phyloP scores from a whole-genome alignment of 1,140 invertebrate genomes.

The Calephelis virginiensis region DNA sequence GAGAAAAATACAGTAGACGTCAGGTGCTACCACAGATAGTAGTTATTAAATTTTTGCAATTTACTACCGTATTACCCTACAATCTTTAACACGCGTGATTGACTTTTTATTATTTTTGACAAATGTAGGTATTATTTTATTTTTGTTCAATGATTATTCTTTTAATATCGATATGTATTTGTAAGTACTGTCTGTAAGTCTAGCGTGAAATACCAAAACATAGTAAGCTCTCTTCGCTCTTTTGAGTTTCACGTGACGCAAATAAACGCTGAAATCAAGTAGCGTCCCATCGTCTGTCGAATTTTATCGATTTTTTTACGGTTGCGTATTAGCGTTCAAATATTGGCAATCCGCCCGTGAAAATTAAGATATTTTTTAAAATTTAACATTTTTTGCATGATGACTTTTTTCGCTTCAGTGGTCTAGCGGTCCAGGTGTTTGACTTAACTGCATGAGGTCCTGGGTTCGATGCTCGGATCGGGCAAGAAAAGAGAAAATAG shows the following conservation, averaged over 20 bases:
- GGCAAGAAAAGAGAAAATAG: too few relatives aligned
- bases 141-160: not conserved
- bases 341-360: too few relatives aligned
- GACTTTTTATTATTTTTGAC: slow-evolving; percentile 1
- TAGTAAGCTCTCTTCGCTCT: not conserved
- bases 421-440: too few relatives aligned
- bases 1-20: slow-evolving; percentile 3
- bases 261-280: not conserved
- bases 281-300: not conserved
- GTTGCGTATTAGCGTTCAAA: not conserved
- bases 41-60: slow-evolving; percentile 15
- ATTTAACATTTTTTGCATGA: too few relatives aligned
- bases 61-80: slow-evolving; percentile 4
- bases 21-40: slow-evolving; percentile 5
- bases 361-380: too few relatives aligned
- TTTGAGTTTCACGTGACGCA: not conserved
- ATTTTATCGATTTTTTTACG: not conserved
- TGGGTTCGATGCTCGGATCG: too few relatives aligned
- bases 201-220: not conserved
- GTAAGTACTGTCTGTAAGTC: not conserved
- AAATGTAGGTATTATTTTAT: not conserved
- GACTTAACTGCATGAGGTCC: too few relatives aligned
- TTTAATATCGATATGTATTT: not conserved
- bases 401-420: too few relatives aligned
- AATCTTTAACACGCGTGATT: not conserved